These are phyloP conservation scores for Orchesella cincta DNA, from an alignment of 1,140 invertebrate genomes.

Conservation along the genomic window DNA sequence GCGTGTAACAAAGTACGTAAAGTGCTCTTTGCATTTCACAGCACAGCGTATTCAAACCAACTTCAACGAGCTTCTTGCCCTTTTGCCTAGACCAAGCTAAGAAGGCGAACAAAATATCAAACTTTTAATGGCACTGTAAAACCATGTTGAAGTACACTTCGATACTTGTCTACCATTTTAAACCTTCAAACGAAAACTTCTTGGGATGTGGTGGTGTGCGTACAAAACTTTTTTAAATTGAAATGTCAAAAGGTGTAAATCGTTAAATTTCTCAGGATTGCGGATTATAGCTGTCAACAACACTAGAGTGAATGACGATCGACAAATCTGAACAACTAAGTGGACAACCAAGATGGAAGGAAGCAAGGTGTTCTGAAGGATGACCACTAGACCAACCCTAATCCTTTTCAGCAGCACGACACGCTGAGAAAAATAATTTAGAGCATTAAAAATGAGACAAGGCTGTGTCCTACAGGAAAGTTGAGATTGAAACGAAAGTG, in stretches of 20 bases:
- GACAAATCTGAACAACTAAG: no score
- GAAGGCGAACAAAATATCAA: not conserved
- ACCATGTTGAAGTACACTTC: not conserved
- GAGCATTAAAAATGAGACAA: no score
- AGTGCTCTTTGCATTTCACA: no score
- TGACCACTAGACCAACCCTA: no score
- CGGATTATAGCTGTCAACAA: not conserved
- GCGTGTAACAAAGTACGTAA: not conserved
- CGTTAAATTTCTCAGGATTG: not conserved
- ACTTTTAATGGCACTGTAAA: conserved; percentile 10
- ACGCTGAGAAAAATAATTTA: no score
- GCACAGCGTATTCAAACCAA: no score
- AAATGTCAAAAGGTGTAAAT: conserved; percentile 7
- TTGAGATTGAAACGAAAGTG: no score
- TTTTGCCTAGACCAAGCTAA: not conserved
- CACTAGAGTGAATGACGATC: not conserved
- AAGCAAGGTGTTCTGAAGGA: no score
- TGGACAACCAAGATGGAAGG: no score
- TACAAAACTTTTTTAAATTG: conserved; percentile 1
- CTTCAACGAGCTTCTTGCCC: not conserved
- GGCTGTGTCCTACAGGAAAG: no score
- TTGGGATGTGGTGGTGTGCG: no score
- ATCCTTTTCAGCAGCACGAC: no score
- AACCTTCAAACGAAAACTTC: not conserved
- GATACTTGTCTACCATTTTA: not conserved